Conservation (phyloP, 2,888 invertebrate species). For the Drosophila cognata region DNA sequence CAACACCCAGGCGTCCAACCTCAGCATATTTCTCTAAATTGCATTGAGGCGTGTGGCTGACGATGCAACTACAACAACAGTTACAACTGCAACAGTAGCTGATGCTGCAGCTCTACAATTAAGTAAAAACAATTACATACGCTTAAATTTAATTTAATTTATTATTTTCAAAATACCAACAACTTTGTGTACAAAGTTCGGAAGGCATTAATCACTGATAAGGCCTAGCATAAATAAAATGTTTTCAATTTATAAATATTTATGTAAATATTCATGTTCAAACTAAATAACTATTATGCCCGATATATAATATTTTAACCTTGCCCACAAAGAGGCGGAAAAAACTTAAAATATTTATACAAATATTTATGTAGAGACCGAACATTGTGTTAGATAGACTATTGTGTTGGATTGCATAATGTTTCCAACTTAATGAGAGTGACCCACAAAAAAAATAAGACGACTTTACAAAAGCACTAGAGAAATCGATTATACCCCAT, state of each 20-base stretch:
- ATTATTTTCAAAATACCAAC: background rate
- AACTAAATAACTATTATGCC: background rate
- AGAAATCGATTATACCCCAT: conserved; percentile 44
- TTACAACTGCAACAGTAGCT: conserved; percentile 18
- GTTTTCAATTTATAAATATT: background rate
- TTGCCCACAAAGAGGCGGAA: background rate
- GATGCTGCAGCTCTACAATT: conserved; percentile 17
- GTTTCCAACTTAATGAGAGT: conserved; percentile 23
- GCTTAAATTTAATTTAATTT: background rate
- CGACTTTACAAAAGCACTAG: conserved; percentile 12
- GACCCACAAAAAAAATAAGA: conserved; percentile 1
- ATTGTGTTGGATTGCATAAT: conserved; percentile 11
- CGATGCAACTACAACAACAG: conserved; percentile 36
- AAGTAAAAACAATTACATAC: conserved; percentile 1
- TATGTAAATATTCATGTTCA: background rate
- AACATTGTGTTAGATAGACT: background rate
- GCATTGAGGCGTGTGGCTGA: conserved; percentile 61
- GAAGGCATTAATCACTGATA: background rate
- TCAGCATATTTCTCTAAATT: conserved; percentile 68
- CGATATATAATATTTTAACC: background rate
- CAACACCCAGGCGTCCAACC: conserved; percentile 26
- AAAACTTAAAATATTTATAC: background rate
- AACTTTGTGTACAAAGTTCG: background rate
- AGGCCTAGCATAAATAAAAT: background rate
- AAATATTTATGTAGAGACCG: conserved; percentile 1